phyloP scores from a whole-genome alignment of 1,140 invertebrate species.

The Harlomillsia oculata region DNA sequence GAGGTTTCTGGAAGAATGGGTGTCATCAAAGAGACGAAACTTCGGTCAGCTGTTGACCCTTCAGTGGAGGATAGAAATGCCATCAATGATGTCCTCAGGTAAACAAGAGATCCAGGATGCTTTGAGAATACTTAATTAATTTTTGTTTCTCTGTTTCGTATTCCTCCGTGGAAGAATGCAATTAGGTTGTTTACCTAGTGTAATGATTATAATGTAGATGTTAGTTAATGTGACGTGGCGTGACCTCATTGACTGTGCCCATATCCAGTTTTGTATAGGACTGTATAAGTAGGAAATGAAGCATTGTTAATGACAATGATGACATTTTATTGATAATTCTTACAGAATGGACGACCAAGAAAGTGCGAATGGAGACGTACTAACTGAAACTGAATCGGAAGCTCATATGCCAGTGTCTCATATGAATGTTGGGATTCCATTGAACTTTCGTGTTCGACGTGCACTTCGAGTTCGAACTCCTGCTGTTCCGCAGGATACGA shows the following conservation, averaged over 20 bases:
- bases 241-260: no score
- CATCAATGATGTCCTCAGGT: conserved; percentile 3
- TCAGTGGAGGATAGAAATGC: not conserved
- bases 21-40: conserved; percentile 1
- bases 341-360: not conserved
- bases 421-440: not conserved
- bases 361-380: not conserved
- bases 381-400: not conserved
- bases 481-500: conserved; percentile 16
- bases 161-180: no score
- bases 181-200: no score
- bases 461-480: conserved; percentile 13
- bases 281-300: not conserved
- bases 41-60: conserved; percentile 3
- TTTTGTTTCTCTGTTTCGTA: not conserved
- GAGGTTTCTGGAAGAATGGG: conserved; percentile 10
- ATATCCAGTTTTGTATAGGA: no score
- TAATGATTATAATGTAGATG: no score
- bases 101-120: not conserved
- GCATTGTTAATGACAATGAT: not conserved
- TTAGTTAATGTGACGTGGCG: no score
- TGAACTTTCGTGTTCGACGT: conserved; percentile 3
- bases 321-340: not conserved
- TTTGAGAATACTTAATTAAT: not conserved
- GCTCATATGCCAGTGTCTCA: not conserved